Evolutionary conservation across 2,797 vertebrate species (phyloP), one percentile per base, ranked within the genome.

Genomic region (Catostomus latipinnis): DNA sequence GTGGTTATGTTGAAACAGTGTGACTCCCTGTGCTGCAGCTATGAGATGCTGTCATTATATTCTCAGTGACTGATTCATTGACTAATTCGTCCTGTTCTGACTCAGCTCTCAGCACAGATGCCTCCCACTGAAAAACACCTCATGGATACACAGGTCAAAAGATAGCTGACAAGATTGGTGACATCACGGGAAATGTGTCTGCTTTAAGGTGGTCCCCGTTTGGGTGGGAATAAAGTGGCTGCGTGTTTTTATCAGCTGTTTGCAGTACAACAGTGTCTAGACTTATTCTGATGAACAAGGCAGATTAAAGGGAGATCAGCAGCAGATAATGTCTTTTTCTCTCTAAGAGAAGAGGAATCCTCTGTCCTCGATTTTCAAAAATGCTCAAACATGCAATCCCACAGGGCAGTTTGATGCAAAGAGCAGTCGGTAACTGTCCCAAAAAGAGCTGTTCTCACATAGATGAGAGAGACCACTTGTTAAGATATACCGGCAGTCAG

Each of bases 261-360:
- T 34, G 14, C 13, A 22, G n/a, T 54, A 46, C 45, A 58, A 49
- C 74, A 13, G 46, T 56, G 34, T 65, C 68, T 22, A 65, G 58
- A 63, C 65, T 71, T 71, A 60, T 72, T 78, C 14, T 78, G 68
- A 71, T 78, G 60, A 78, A 78, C 76, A 10, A 4, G 13, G 8
- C 10, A 70, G 75, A 71, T 78, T 71, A 78, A 71, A 78, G 70
- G 16, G 43, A 48, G 69, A 72, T 79, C 68, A 79, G 45, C 69
- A 54, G 60, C 68, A 57, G 60, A 65, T 79, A 62, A 78, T 62
- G 67, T 71, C 65, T 61, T 4, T 9, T 77, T 70, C 76, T 72
- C 58, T 79, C 58, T 56, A 52, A 34, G 2, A 22, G 11, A 49
- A 57, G 56, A 48, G 68, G 71, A 72, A 22, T 53, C 62, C 48